A percentile compares a stretch with the other conserved stretches of the same genome.
Conservation (phyloP, 2,113 vertebrate species). For the Theristicus caerulescens region DNA sequence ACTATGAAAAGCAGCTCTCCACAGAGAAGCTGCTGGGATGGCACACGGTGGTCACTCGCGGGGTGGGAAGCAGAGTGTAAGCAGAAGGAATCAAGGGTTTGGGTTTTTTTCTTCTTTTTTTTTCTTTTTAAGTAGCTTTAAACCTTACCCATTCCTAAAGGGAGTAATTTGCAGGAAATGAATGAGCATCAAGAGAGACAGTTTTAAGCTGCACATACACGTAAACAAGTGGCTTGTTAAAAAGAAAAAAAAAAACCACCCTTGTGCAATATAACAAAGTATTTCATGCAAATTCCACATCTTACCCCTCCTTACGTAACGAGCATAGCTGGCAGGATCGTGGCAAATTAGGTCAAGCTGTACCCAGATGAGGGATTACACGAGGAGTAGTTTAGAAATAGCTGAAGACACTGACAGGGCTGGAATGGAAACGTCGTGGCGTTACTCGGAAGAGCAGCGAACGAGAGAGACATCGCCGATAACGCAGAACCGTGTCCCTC, state of each 20-base stretch:
- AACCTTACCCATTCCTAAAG: neutral
- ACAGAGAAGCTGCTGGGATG: neutral
- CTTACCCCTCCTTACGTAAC: neutral
- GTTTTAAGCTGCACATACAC: neutral
- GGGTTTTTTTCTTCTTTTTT: fast-evolving
- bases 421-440: neutral
- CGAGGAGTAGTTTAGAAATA: neutral
- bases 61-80: neutral
- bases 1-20: neutral
- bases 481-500: fast-evolving
- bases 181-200: neutral
- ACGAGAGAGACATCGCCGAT: neutral
- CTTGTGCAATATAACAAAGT: neutral
- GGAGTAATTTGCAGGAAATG: neutral
- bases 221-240: neutral
- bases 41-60: neutral
- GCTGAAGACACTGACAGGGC: neutral
- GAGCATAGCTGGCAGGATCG: neutral
- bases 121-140: neutral
- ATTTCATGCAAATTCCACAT: neutral
- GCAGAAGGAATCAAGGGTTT: neutral
- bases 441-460: neutral
- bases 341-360: slow-evolving; percentile 14
- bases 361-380: slow-evolving; percentile 46
- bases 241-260: neutral